These are phyloP conservation scores for Volucella inflata DNA, from an alignment of 2,888 invertebrate species.

Conservation along the genomic window DNA sequence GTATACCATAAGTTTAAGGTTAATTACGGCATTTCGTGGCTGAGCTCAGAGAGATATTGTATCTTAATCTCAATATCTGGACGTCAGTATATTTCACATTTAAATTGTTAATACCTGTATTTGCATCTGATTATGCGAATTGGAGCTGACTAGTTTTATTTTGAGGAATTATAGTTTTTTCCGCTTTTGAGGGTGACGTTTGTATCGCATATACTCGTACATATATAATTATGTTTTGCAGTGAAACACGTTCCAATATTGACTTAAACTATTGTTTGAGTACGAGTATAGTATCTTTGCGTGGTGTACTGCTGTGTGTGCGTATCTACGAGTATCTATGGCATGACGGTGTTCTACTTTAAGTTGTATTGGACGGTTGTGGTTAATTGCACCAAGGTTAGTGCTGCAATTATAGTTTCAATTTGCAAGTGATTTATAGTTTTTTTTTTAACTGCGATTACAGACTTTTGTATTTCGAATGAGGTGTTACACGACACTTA, in stretches of 20 bases:
- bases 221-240: no score
- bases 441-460: slow-evolving; percentile 1
- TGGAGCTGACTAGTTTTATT: background rate
- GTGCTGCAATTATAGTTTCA: slow-evolving; percentile 48
- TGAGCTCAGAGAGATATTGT: background rate
- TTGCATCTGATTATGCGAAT: slow-evolving; percentile 46
- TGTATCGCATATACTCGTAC: background rate
- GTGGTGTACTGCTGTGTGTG: no score
- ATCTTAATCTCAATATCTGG: background rate
- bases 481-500: slow-evolving; percentile 63
- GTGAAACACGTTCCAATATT: no score
- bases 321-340: background rate
- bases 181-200: slow-evolving; percentile 18
- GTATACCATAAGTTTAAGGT: slow-evolving; percentile 70
- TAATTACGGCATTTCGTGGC: slow-evolving; percentile 44
- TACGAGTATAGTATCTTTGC: no score
- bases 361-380: slow-evolving; percentile 20
- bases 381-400: slow-evolving; percentile 63
- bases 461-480: slow-evolving; percentile 9
- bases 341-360: slow-evolving; percentile 40
- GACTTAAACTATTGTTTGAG: no score
- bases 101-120: slow-evolving; percentile 22
- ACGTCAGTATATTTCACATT: slow-evolving; percentile 32
- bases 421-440: slow-evolving; percentile 49
- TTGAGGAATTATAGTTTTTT: slow-evolving; percentile 4